Evolutionary conservation across 2,113 vertebrate species (phyloP), one percentile per base, ranked within the genome.

Genomic region (Megalops atlanticus): DNA sequence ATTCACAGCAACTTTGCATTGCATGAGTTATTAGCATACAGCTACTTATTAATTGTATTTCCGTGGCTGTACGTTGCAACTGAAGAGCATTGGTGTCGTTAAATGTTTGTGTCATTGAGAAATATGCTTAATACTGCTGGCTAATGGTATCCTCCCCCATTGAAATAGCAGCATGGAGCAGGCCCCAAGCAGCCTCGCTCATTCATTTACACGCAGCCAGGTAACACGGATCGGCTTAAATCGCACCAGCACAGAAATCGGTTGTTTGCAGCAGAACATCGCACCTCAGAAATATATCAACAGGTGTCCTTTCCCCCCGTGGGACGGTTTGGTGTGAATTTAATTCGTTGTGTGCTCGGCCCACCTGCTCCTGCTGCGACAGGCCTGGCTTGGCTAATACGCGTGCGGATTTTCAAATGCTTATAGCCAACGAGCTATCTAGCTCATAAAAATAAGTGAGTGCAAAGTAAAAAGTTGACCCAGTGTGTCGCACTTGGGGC

Each of bases 81-180:
- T 24, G n/a, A 64, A 64, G 58, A 27, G 58, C 0, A 27, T 8
- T 64, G 58, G 24, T 64, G 58, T 31, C 58, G 58, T 36, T 11
- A 36, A 71, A 33, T 36, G 33, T 71, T 71, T 2, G 69, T 36
- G 69, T 71, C 33, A 71, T 71, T 71, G 36, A 21, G 36, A 36
- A 33, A 71, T 71, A 2, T 71, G 69, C 35, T 71, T 71, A 35
- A 38, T n/a, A 38, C 36, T 18, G 69, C 31, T 58, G 24, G 54
- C 54, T 5, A 58, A 24, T 58, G 16, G 14, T 58, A 24, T 58
- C 54, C 54, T 79, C 69, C 41, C 89, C 78, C 88, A 92, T 86
- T 92, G 91, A 91, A 90, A 84, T 77, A 89, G 33, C 85, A 91
- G 90, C 90, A 87, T 91, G 90, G 88, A 41, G 88, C 86, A 92